Percentiles rank a stretch among this genome's conserved stretches.
These are phyloP conservation scores for Strix aluco DNA, from an alignment of 2,113 vertebrate species.

Conservation along the genomic window DNA sequence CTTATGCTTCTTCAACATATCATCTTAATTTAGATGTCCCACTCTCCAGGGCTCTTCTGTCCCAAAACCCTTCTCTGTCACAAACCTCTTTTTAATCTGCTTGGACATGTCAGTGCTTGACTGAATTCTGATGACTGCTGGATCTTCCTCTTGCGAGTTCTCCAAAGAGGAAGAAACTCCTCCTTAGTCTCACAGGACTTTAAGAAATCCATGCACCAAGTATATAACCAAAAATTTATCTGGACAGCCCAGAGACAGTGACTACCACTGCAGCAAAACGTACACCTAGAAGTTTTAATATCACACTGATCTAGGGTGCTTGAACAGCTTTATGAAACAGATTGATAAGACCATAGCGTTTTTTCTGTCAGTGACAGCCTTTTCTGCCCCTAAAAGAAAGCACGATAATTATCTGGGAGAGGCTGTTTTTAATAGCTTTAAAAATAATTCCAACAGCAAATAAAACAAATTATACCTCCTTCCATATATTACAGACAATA, in stretches of 20 bases:
- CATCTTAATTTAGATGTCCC: background rate
- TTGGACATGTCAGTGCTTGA: background rate
- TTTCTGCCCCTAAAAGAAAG: background rate
- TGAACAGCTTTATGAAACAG: background rate
- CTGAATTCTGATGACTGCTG: background rate
- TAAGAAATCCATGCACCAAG: background rate
- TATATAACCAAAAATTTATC: background rate
- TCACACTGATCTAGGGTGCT: background rate
- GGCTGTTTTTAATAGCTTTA: background rate
- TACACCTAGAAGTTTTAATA: background rate
- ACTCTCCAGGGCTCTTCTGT: background rate
- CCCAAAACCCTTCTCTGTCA: background rate
- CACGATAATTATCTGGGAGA: background rate
- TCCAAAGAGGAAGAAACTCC: background rate
- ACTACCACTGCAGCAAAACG: background rate
- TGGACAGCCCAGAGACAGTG: background rate
- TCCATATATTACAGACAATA: background rate
- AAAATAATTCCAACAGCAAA: slow-evolving; percentile 10
- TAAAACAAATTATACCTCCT: background rate
- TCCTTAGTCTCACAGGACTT: background rate
- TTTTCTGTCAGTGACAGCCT: background rate
- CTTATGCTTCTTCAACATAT: background rate
- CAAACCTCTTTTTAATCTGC: background rate
- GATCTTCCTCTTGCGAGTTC: background rate
- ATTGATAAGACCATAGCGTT: fast-evolving